These are phyloP conservation scores for Myotis vivesi DNA, from an alignment of 2,797 vertebrate genomes.

Conservation along the genomic window DNA sequence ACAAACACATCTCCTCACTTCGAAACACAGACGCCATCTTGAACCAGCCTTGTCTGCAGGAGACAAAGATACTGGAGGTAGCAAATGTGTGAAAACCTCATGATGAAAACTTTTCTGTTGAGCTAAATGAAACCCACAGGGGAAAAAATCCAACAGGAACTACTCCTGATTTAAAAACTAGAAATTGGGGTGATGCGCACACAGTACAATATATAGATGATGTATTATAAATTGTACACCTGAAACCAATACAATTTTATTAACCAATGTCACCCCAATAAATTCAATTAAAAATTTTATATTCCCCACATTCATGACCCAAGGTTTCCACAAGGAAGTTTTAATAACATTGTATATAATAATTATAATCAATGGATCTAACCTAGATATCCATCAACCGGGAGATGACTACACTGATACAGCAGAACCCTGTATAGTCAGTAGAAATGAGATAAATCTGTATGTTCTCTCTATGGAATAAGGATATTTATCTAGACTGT, in stretches of 20 bases:
- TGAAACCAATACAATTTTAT: background rate
- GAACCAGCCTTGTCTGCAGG: background rate
- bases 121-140: background rate
- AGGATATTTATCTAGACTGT: background rate
- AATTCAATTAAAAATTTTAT: background rate
- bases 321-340: background rate
- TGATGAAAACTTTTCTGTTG: background rate
- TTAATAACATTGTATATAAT: background rate
- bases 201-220: background rate
- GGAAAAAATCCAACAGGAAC: background rate
- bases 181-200: background rate
- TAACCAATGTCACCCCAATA: background rate
- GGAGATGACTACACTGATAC: background rate
- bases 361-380: background rate
- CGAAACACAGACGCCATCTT: conserved; percentile 85
- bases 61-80: background rate
- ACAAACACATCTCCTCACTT: conserved; percentile 87
- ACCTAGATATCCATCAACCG: background rate
- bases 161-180: background rate
- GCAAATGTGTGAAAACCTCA: background rate
- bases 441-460: background rate
- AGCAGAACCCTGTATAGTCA: background rate
- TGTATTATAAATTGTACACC: background rate
- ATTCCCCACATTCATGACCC: background rate
- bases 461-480: background rate